These are phyloP conservation scores for Heliconius hortense DNA, from an alignment of 2,888 invertebrate species.

Conservation along the genomic window DNA sequence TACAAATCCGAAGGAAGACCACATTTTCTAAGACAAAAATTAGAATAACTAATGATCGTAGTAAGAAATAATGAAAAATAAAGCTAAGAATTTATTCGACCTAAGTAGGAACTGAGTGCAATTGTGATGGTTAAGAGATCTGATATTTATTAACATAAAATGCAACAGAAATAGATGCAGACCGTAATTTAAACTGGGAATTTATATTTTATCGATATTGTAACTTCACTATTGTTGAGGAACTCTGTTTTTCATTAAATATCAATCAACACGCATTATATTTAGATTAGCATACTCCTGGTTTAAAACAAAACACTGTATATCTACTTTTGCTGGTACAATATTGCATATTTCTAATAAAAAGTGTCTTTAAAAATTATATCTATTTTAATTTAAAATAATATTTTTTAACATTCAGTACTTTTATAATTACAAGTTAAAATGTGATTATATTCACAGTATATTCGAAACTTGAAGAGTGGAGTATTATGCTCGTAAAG, in stretches of 20 bases:
- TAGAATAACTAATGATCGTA: slow-evolving; percentile 47
- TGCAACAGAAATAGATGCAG: slow-evolving; percentile 64
- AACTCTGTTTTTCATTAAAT: slow-evolving; percentile 48
- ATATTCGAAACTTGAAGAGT: slow-evolving; percentile 42
- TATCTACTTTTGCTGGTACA: slow-evolving; percentile 35
- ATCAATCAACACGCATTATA: slow-evolving; percentile 38
- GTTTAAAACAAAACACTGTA: slow-evolving; percentile 34
- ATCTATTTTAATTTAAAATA: slow-evolving; percentile 41
- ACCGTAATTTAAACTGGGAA: slow-evolving; percentile 39
- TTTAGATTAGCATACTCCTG: slow-evolving; percentile 35
- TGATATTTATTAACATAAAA: slow-evolving; percentile 60
- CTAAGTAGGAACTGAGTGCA: slow-evolving; percentile 82
- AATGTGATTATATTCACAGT: slow-evolving; percentile 46
- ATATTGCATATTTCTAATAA: slow-evolving; percentile 32
- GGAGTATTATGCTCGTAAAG: slow-evolving; percentile 46
- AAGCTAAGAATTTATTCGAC: slow-evolving; percentile 71
- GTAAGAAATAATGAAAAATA: slow-evolving; percentile 57
- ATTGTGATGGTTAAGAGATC: slow-evolving; percentile 73
- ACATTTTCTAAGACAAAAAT: slow-evolving; percentile 60
- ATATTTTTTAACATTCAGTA: slow-evolving; percentile 45
- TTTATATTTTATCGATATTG: slow-evolving; percentile 45
- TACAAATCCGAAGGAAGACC: slow-evolving; percentile 60
- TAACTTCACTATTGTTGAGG: slow-evolving; percentile 50
- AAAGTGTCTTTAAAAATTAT: slow-evolving; percentile 39
- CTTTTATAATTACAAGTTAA: slow-evolving; percentile 44